These are phyloP conservation scores for Cuculus canorus DNA, from an alignment of 2,797 vertebrate genomes.

Conservation along the genomic window DNA sequence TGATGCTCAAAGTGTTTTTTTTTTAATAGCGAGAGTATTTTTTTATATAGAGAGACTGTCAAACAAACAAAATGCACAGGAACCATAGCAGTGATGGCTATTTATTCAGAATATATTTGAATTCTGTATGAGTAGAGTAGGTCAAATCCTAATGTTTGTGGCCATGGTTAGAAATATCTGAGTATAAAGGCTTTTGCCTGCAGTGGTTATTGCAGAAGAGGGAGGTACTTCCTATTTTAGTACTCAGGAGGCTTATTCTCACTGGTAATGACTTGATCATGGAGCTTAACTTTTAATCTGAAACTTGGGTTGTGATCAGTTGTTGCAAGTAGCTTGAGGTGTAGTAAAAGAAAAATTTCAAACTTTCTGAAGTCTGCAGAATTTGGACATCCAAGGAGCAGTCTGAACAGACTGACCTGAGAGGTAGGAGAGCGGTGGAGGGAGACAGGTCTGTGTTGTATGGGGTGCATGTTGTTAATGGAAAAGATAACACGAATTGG, in stretches of 20 bases:
- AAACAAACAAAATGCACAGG: not conserved
- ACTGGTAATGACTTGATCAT: fast-evolving
- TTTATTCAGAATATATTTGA: not conserved
- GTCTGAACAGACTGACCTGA: not conserved
- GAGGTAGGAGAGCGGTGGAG: not conserved
- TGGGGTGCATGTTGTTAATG: not conserved
- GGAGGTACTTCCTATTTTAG: not conserved
- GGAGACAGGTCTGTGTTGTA: not conserved
- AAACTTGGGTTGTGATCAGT: not conserved
- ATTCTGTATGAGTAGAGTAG: not conserved
- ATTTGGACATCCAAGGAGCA: not conserved
- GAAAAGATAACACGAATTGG: not conserved
- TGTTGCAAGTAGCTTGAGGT: not conserved
- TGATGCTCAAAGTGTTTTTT: not conserved
- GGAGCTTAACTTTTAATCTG: not conserved
- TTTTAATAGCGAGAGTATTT: not conserved
- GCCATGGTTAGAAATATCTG: not conserved
- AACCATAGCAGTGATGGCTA: not conserved
- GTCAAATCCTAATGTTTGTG: not conserved
- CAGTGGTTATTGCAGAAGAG: not conserved
- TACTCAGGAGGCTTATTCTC: not conserved
- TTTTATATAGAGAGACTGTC: not conserved
- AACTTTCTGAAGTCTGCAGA: not conserved
- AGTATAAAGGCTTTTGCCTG: not conserved
- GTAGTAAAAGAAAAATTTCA: not conserved